phyloP scores from a whole-genome alignment of 2,888 invertebrate genomes.

The Cremastinae sp. region DNA sequence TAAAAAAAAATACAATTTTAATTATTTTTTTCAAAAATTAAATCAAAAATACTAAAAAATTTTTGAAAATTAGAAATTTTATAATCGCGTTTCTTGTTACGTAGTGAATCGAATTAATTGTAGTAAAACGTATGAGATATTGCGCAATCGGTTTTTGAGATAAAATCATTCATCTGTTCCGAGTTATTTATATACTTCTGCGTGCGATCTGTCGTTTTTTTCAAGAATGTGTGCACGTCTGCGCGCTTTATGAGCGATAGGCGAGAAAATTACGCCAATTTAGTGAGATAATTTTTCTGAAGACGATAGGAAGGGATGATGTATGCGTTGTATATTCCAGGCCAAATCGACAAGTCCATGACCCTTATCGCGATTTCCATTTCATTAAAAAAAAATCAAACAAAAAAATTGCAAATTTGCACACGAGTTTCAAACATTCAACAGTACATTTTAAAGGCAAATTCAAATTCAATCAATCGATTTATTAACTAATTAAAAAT shows the following conservation, averaged over 20 bases:
- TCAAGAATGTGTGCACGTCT: not conserved
- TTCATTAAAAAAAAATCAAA: not conserved
- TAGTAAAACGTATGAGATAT: conserved; percentile 25
- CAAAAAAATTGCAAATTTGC: too few relatives aligned
- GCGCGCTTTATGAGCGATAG: not conserved
- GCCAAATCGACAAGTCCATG: not conserved
- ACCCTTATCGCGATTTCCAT: not conserved
- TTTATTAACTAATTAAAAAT: too few relatives aligned
- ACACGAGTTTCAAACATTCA: too few relatives aligned
- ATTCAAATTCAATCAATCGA: too few relatives aligned
- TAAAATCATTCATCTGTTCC: conserved; percentile 44
- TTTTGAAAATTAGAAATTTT: too few relatives aligned
- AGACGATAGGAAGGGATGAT: conserved; percentile 4
- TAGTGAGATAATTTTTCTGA: conserved; percentile 20
- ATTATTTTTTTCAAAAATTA: too few relatives aligned
- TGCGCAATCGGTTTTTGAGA: conserved; percentile 27
- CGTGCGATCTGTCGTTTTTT: not conserved
- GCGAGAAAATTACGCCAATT: conserved; percentile 24
- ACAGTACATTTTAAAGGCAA: too few relatives aligned
- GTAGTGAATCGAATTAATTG: not conserved
- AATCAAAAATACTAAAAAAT: too few relatives aligned
- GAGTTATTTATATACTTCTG: not conserved
- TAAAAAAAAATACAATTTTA: not conserved
- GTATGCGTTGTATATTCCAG: not conserved
- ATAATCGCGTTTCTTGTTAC: too few relatives aligned